Evolutionary conservation across 2,113 vertebrate species (phyloP), one percentile per base, ranked within the genome.

Genomic region (Leptobrachium ailaonicum): DNA sequence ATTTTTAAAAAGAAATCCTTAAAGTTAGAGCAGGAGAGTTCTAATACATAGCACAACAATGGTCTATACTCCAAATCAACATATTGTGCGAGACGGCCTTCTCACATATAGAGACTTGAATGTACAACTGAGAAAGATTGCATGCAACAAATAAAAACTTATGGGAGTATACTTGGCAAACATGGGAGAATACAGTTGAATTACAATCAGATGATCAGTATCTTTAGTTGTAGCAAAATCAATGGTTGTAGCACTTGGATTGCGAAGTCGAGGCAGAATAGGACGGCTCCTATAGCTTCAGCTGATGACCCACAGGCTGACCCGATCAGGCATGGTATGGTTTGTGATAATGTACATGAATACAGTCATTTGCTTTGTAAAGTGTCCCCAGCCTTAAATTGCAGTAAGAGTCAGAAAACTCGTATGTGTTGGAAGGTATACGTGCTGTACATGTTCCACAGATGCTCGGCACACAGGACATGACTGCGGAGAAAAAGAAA

Each of bases 361-460:
- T 66, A 54, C 56, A 79, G 77, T 72, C 12, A 13, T 66, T 60
- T 41, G 12, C 45, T 63, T 7, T 10, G 20, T 62, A 50, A 74
- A 67, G 72, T 81, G 71, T 67, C 71, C 20, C 4, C 47, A 50
- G 47, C 71, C 13, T 93, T 82, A 95, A 83, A 93, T 92, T 67
- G 96, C 85, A 63, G 95, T 92, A 82, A 99, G 92, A 86, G 93
- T 98, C 77, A 99, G 95, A 1, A 99, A 94, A 87, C 97, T 99
- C 87, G 95, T 95, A 90, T 97, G 97, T 40, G 97, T 97, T 76
- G 98, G 98, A 86, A 99, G 90, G 84, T 97, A 99, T 83, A 99
- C 92, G 1, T 98, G 97, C 90, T 99, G 97, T 69, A 98, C 93
- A 3, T 96, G 95, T 60, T 97, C 96, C 80, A 99, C 95, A 2